Base-by-base conservation (phyloP, 1,140 invertebrate genomes). In the Drosophila nikananu region DNA sequence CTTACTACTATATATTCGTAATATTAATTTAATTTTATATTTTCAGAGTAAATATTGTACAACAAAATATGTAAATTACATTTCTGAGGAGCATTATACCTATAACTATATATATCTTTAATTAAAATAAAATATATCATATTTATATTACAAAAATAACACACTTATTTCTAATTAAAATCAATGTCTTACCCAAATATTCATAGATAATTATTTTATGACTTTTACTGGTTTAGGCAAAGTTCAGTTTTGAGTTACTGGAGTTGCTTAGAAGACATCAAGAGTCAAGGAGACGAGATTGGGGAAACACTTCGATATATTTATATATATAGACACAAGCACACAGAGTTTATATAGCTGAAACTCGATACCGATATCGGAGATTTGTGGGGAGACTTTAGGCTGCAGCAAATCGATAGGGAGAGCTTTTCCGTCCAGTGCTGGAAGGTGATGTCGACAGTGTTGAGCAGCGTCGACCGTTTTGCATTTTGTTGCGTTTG, bases 161-260 rank as follows among this genome's bases (percentile, higher is more conserved):
- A n/a, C 9, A 19, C 4, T 19, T 19, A 42, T 10, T 10, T 5
- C 9, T 10, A 42, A 19, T 19, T 19, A 19, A 2, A 42, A 10
- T 19, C 8, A 57, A 48, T 23, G 41, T 52, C 83, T 92, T 92
- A 92, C 91, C 91, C 91, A 92, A 92, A 92, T 92, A 92, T 92
- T 92, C 91, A 92, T 92, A 91, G 91, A 92, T 90, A 77, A 51
- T 83, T 78, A 59, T 62, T 89, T 87, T 65, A 52, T 80, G 58
- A 59, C 71, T 64, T 49, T 62, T 41, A 58, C 61, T 77, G 44
- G 54, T 8, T 80, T 71, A 54, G 73, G 74, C 81, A 74, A 89
- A 72, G 55, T 83, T 71, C 57, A 61, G 41, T 77, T 58, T 30
- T 5, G 52, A 37, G 54, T 39, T 75, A 54, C 52, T 66, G 42